Evolutionary conservation across 2,888 invertebrate species (phyloP).

Genomic region (Hypomecis punctinalis): DNA sequence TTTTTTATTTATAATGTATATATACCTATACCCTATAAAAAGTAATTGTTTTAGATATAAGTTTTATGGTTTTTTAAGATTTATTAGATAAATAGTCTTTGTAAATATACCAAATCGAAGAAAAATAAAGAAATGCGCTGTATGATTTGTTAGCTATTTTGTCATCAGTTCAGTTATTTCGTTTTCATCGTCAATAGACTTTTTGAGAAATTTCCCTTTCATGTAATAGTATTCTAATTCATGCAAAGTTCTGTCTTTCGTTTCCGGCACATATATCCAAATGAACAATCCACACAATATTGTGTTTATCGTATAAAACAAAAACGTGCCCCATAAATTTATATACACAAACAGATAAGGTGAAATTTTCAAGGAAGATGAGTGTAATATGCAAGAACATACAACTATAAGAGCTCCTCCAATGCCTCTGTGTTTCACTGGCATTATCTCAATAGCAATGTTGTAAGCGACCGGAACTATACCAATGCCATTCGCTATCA

Average conservation of each 20-base stretch:
- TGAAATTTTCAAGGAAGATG: slow-evolving; percentile 11
- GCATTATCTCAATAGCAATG: slow-evolving; percentile 17
- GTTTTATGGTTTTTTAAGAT: too few species aligned
- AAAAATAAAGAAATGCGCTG: too few species aligned
- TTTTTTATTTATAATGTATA: too few species aligned
- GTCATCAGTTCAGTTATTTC: neutral
- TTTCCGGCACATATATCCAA: slow-evolving; percentile 35
- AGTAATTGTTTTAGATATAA: too few species aligned
- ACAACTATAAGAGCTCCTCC: slow-evolving; percentile 24
- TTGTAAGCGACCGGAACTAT: neutral
- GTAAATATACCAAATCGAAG: too few species aligned
- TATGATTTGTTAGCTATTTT: too few species aligned
- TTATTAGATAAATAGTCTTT: too few species aligned
- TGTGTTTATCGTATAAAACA: slow-evolving; percentile 15
- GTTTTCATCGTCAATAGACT: neutral
- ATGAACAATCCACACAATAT: slow-evolving; percentile 18
- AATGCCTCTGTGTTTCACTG: slow-evolving; percentile 30
- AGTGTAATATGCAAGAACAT: slow-evolving; percentile 2
- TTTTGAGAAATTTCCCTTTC: slow-evolving; percentile 15
- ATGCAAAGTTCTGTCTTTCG: slow-evolving; percentile 29
- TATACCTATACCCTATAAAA: too few species aligned
- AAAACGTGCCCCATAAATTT: slow-evolving; percentile 20
- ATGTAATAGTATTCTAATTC: slow-evolving; percentile 36
- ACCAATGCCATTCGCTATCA: slow-evolving; percentile 14
- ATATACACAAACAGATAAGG: slow-evolving; percentile 24